These are phyloP conservation scores for Myotis yumanensis DNA, from an alignment of 2,113 vertebrate genomes.

Conservation along the genomic window DNA sequence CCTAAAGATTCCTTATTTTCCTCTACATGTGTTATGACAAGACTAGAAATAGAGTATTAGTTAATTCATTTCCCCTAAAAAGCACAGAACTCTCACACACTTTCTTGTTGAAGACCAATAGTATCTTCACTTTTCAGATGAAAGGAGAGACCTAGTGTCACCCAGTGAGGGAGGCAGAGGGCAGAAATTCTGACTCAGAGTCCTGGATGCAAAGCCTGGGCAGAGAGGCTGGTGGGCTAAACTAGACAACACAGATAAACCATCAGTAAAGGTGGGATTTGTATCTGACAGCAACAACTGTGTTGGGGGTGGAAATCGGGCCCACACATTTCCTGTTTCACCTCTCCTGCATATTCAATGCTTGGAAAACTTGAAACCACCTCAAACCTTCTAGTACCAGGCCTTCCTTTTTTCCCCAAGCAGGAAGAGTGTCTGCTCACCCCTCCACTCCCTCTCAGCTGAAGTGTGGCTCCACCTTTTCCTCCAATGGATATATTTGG, in stretches of 20 bases:
- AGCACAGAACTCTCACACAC: neutral
- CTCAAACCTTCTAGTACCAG: neutral
- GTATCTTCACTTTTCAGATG: slow-evolving; percentile 14
- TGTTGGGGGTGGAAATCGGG: neutral
- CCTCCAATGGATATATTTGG: neutral
- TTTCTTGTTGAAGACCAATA: neutral
- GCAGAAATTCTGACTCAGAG: neutral
- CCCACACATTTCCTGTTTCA: neutral
- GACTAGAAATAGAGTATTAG: neutral
- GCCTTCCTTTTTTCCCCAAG: neutral
- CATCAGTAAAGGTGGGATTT: neutral
- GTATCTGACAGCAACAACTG: neutral
- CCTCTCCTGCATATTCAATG: neutral
- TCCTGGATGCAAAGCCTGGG: neutral
- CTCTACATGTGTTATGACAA: neutral
- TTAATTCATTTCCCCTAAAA: neutral
- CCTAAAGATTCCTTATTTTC: slow-evolving; percentile 13
- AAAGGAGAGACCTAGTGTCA: neutral
- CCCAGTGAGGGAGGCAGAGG: neutral
- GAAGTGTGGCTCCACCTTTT: neutral
- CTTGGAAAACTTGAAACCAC: neutral
- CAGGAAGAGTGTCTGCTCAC: neutral
- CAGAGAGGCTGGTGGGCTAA: neutral
- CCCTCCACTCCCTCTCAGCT: neutral
- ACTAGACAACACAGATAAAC: neutral